Conservation (phyloP, 2,113 vertebrate genomes). For the Rattus rattus region DNA sequence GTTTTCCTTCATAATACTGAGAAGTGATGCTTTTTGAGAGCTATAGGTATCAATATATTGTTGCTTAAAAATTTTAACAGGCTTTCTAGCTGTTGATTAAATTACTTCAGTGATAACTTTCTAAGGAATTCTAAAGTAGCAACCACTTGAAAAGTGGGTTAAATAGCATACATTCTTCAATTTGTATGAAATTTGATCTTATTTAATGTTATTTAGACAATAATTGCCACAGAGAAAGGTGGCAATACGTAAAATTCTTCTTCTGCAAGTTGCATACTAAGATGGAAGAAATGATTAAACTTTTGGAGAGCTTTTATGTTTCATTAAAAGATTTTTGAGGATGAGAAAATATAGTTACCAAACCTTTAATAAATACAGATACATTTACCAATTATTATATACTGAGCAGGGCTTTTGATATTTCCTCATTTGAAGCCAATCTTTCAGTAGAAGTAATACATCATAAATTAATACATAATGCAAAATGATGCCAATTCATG, state of each 20-base stretch:
- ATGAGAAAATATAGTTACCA: not conserved
- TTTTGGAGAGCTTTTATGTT: slow-evolving; percentile 31
- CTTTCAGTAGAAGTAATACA: not conserved
- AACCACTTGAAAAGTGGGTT: not conserved
- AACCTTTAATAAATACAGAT: not conserved
- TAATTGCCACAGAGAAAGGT: not conserved
- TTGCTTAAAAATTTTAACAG: not conserved
- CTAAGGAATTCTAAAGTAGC: not conserved
- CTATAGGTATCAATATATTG: not conserved
- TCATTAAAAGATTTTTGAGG: not conserved
- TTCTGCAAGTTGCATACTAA: not conserved
- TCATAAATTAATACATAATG: not conserved
- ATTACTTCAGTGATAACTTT: not conserved
- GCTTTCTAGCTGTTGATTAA: not conserved
- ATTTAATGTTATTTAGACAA: not conserved
- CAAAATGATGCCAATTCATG: not conserved
- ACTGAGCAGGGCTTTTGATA: not conserved
- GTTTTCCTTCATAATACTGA: not conserved
- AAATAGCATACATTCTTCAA: not conserved
- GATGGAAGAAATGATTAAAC: not conserved
- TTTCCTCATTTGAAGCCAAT: not conserved
- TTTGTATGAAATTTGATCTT: not conserved
- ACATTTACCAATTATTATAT: not conserved
- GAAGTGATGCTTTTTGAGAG: not conserved
- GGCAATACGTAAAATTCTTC: not conserved